Evolutionary conservation across 92 coral and sea anemone genomes (phyloP).

Genomic region (Virgularia gustaviana): DNA sequence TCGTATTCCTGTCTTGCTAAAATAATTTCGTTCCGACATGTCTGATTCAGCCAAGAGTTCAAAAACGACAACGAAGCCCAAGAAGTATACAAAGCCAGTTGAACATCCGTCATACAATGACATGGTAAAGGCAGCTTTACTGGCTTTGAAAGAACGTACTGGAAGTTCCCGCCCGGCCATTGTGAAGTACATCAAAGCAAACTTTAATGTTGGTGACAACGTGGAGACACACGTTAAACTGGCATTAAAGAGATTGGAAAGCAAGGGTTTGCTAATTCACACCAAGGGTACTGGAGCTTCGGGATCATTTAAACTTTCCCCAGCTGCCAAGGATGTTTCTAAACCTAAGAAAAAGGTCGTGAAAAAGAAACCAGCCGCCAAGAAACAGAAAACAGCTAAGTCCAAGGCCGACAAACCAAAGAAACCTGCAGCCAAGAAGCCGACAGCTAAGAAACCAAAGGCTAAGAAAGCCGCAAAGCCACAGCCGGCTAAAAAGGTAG

Average conservation of each 20-base stretch:
- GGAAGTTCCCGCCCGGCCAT: conserved; percentile 41
- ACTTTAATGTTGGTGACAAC: conserved; percentile 43
- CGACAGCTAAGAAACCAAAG: conserved; percentile 25
- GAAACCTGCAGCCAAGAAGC: conserved; percentile 13
- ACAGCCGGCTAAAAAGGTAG: conserved; percentile 34
- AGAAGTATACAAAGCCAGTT: conserved; percentile 24
- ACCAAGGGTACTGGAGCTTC: conserved; percentile 49
- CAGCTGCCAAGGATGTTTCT: conserved; percentile 35
- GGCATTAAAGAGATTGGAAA: conserved; percentile 34
- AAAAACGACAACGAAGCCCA: conserved; percentile 27
- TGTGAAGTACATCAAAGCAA: conserved; percentile 36
- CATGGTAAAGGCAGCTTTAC: conserved; percentile 41
- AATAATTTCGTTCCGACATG: conserved; percentile 28
- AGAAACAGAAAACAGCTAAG: conserved; percentile 24
- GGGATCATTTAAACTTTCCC: conserved; percentile 44
- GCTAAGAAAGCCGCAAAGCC: conserved; percentile 31
- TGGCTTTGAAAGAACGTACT: conserved; percentile 45
- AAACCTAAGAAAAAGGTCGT: conserved; percentile 41
- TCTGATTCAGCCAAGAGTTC: conserved; percentile 37
- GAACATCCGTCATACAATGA: conserved; percentile 39
- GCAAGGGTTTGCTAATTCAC: conserved; percentile 27
- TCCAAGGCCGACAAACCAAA: conserved; percentile 20
- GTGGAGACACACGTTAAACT: conserved; percentile 32
- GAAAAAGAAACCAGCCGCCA: conserved; percentile 25
- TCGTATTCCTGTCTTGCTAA: conserved; percentile 33